phyloP scores from a whole-genome alignment of 1,140 invertebrate genomes.

The Achatina immaculata region DNA sequence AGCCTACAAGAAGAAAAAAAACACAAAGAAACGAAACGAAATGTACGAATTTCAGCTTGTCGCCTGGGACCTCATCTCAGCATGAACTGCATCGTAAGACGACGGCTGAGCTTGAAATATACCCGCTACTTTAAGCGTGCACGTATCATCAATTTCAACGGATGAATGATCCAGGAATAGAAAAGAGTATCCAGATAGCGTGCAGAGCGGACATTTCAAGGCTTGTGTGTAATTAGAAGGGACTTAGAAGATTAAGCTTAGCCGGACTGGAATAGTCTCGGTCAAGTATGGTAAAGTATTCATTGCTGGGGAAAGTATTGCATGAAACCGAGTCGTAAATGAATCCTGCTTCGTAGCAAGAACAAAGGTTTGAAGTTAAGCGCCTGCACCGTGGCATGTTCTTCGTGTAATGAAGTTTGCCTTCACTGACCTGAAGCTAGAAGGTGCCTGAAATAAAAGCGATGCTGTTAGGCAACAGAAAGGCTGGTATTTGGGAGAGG shows the following conservation, averaged over 20 bases:
- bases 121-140: too few relatives aligned
- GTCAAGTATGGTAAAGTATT: slow-evolving; percentile 1
- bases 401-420: neutral
- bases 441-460: neutral
- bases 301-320: neutral
- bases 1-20: too few relatives aligned
- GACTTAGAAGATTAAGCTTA: neutral
- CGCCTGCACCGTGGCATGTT: neutral
- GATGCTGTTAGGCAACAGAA: too few relatives aligned
- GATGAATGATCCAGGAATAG: neutral
- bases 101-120: too few relatives aligned
- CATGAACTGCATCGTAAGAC: too few relatives aligned
- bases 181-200: neutral
- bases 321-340: neutral
- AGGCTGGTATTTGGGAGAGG: too few relatives aligned
- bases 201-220: neutral
- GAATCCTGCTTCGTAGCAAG: neutral
- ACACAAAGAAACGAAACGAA: too few relatives aligned
- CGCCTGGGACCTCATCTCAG: too few relatives aligned
- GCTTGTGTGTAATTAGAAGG: neutral
- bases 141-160: too few relatives aligned
- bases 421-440: neutral
- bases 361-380: neutral
- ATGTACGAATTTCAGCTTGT: too few relatives aligned
- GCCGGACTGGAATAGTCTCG: neutral